Conservation (phyloP, 2,888 invertebrate species). For the Tridacna gigas region DNA sequence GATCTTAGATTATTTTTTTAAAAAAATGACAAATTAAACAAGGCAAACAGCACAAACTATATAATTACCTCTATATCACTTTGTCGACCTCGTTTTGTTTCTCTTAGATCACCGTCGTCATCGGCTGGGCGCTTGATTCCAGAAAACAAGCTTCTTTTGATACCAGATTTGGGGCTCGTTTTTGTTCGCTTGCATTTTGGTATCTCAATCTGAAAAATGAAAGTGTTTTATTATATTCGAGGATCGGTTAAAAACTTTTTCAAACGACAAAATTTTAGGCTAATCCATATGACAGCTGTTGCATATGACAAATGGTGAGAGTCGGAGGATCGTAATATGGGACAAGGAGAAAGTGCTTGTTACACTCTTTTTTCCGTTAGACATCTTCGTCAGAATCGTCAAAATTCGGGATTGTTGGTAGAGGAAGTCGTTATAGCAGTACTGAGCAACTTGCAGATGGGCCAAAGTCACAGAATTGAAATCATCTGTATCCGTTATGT, state of each 20-base stretch:
- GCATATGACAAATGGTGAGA: background rate
- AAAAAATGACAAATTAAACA: background rate
- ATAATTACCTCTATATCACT: background rate
- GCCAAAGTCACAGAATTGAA: too few relatives aligned
- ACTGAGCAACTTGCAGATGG: too few relatives aligned
- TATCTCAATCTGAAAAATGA: conserved; percentile 13
- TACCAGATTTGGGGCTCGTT: background rate
- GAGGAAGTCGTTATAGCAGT: too few relatives aligned
- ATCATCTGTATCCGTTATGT: too few relatives aligned
- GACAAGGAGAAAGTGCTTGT: too few relatives aligned
- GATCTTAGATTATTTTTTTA: background rate
- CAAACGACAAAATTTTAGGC: background rate
- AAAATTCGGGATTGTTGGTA: too few relatives aligned
- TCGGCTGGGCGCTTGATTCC: conserved; percentile 41
- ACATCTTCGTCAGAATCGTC: too few relatives aligned
- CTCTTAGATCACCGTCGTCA: conserved; percentile 19
- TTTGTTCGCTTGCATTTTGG: background rate
- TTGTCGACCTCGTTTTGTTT: too few relatives aligned
- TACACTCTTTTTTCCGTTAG: too few relatives aligned
- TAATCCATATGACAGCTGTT: background rate
- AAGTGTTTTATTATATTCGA: background rate
- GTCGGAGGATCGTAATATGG: background rate
- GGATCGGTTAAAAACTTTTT: background rate
- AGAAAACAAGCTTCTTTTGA: conserved; percentile 42
- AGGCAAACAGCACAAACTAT: background rate